A percentile compares a stretch with the other conserved stretches of the same genome.
phyloP scores from a whole-genome alignment of 2,888 invertebrate species.

The Rhagium mordax region DNA sequence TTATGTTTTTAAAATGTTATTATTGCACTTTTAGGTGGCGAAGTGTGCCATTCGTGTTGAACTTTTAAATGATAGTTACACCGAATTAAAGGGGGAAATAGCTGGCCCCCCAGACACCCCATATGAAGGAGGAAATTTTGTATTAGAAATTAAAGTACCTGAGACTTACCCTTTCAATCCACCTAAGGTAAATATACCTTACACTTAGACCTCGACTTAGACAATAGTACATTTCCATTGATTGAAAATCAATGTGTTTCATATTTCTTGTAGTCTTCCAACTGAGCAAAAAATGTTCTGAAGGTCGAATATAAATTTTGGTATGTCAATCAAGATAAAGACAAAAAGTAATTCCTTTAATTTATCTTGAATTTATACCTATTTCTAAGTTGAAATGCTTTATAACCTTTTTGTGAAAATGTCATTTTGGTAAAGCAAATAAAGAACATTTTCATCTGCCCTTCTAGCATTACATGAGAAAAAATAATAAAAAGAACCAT shows the following conservation, averaged over 20 bases:
- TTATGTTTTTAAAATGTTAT: not conserved
- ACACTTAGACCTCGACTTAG: no score
- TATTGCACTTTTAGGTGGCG: conserved; percentile 77
- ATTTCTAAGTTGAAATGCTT: no score
- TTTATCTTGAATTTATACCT: no score
- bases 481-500: no score
- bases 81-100: conserved; percentile 94
- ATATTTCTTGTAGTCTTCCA: no score
- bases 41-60: conserved; percentile 92
- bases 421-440: no score
- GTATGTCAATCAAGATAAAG: not conserved
- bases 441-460: no score
- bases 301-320: not conserved
- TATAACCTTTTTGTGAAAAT: no score
- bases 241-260: not conserved
- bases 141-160: conserved; percentile 97
- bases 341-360: not conserved
- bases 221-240: not conserved
- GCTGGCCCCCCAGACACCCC: conserved; percentile 99
- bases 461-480: no score
- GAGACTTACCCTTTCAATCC: conserved; percentile 99
- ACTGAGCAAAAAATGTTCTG: not conserved
- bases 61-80: conserved; percentile 91
- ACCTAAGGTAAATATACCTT: conserved; percentile 84
- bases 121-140: conserved; percentile 96